A percentile compares a stretch with the other conserved stretches of the same genome.
phyloP scores from a whole-genome alignment of 1,140 invertebrate species.

The Drosophila littoralis region DNA sequence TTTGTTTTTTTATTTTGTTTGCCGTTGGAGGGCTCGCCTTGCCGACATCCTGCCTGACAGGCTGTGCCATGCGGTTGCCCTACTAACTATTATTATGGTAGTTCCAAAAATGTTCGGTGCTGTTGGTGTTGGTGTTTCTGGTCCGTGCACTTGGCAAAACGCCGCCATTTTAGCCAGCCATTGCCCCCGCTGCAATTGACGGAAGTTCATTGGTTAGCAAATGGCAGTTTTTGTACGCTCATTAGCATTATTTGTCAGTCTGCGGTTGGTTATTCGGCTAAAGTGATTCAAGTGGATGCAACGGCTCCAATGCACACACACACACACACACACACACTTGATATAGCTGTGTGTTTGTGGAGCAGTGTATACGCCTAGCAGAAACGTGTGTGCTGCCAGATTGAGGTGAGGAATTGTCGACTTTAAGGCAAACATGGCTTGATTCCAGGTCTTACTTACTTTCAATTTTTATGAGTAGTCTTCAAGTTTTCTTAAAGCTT shows the following conservation, averaged over 20 bases:
- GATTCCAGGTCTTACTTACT: background rate
- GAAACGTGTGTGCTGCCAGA: constrained; percentile 17
- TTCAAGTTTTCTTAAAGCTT: no score
- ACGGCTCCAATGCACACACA: constrained; percentile 31
- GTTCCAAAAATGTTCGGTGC: constrained; percentile 62
- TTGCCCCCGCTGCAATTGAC: constrained; percentile 74
- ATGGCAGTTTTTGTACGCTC: constrained; percentile 83
- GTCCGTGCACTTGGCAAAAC: constrained; percentile 67
- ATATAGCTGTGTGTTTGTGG: background rate
- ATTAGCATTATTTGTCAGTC: constrained; percentile 83
- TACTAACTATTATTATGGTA: constrained; percentile 79
- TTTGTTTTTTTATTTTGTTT: background rate
- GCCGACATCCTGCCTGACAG: constrained; percentile 21
- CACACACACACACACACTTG: background rate
- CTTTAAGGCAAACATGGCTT: constrained; percentile 6
- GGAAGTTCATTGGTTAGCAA: constrained; percentile 83
- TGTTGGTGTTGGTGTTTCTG: constrained; percentile 35
- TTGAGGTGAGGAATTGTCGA: constrained; percentile 22
- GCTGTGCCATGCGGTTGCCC: constrained; percentile 73
- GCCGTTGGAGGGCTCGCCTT: constrained; percentile 7
- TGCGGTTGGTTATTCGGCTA: constrained; percentile 64
- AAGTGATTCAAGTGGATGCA: constrained; percentile 65
- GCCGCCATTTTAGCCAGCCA: constrained; percentile 70
- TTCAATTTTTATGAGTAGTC: no score
- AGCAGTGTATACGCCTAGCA: constrained; percentile 16